Percentiles rank a stretch among this genome's conserved stretches.
Evolutionary conservation across 2,888 invertebrate genomes (phyloP).

Genomic region (Hyles lineata): DNA sequence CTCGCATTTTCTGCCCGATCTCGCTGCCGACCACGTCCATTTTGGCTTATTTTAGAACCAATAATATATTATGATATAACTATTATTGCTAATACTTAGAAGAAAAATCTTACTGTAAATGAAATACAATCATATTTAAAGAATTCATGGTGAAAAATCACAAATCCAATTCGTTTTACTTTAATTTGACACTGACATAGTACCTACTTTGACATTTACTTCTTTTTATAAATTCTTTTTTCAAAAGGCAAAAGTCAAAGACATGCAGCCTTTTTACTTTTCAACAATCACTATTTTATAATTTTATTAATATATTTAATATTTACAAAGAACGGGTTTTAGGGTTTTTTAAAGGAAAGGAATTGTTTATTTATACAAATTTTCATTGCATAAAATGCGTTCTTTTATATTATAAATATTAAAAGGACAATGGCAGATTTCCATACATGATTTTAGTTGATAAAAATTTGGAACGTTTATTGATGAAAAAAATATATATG

Average conservation of each 20-base stretch:
- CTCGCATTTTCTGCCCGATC: constrained; percentile 94
- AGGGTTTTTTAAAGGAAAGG: too few species aligned
- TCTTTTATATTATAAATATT: too few species aligned
- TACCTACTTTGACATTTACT: constrained; percentile 28
- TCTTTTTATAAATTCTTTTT: not conserved
- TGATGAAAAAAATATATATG: too few species aligned
- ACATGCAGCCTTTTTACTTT: not conserved
- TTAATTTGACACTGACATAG: constrained; percentile 10
- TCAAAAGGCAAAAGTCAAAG: not conserved
- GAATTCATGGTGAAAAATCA: not conserved
- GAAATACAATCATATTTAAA: not conserved
- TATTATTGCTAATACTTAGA: constrained; percentile 10
- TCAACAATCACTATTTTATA: too few species aligned
- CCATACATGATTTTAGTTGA: too few species aligned
- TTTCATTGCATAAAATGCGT: too few species aligned
- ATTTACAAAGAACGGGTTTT: too few species aligned
- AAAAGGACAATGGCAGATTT: too few species aligned
- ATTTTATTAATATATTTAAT: too few species aligned
- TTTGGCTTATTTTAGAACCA: constrained; percentile 35
- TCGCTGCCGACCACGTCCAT: constrained; percentile 94
- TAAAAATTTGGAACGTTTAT: too few species aligned
- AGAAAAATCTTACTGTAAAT: constrained; percentile 28
- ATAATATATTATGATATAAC: constrained; percentile 31
- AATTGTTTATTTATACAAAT: too few species aligned
- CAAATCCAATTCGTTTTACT: not conserved